Percentiles rank a stretch among this genome's conserved stretches.
These are phyloP conservation scores for Eristalinus sepulchralis DNA, from an alignment of 2,888 invertebrate species.

Conservation along the genomic window DNA sequence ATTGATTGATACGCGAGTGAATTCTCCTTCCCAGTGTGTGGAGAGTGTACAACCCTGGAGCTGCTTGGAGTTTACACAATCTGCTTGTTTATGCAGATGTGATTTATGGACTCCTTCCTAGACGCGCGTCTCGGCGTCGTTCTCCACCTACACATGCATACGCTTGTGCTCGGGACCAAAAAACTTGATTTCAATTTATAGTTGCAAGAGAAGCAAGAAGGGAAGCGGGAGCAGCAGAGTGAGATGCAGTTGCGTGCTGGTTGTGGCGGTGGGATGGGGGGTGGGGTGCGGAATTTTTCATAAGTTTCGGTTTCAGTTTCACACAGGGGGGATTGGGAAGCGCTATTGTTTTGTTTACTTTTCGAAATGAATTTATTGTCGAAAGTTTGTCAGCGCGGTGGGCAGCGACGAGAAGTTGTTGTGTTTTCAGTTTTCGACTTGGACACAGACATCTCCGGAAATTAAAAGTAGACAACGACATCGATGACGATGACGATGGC, in stretches of 20 bases:
- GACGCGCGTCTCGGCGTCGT: constrained; percentile 15
- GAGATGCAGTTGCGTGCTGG: constrained; percentile 1
- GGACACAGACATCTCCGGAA: constrained; percentile 20
- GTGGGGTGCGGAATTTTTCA: constrained; percentile 29
- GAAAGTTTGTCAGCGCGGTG: constrained; percentile 36
- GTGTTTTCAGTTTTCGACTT: not conserved
- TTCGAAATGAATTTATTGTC: constrained; percentile 64
- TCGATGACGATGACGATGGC: no score
- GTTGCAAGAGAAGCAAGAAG: constrained; percentile 21
- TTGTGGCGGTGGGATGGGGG: no score
- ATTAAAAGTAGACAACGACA: not conserved
- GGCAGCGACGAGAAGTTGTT: not conserved
- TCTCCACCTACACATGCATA: constrained; percentile 28
- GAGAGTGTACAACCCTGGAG: not conserved
- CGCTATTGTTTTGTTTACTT: constrained; percentile 57
- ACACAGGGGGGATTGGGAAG: not conserved
- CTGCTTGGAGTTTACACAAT: constrained; percentile 5
- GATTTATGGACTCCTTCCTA: constrained; percentile 57
- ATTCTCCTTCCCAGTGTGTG: not conserved
- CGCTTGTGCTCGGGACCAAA: constrained; percentile 41
- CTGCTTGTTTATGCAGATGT: constrained; percentile 62
- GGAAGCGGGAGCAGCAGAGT: not conserved
- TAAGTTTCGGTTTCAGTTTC: constrained; percentile 59
- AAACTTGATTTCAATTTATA: constrained; percentile 68
- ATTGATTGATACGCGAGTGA: constrained; percentile 57